phyloP scores from a whole-genome alignment of 53 echinoderm and acorn worm species.

The Astropecten irregularis region DNA sequence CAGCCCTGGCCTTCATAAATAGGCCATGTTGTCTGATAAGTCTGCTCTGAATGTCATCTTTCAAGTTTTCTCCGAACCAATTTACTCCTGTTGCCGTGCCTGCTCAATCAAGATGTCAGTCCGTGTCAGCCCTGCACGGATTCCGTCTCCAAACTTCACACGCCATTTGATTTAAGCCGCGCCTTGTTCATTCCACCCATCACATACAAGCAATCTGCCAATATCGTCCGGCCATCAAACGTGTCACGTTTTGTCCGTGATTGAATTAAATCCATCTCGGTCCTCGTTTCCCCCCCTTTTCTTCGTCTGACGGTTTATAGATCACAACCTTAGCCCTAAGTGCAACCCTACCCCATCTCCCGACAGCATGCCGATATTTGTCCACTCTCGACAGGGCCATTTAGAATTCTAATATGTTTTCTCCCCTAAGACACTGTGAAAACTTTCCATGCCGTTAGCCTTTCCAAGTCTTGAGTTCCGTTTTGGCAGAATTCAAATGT shows the following conservation, averaged over 20 bases:
- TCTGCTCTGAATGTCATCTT: too few species aligned
- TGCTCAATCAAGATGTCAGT: too few species aligned
- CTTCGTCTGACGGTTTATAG: conserved; percentile 13
- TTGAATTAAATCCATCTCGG: conserved; percentile 17
- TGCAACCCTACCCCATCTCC: conserved; percentile 34
- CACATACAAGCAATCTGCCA: background rate
- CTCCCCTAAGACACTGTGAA: background rate
- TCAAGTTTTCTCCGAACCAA: too few species aligned
- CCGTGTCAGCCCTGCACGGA: too few species aligned
- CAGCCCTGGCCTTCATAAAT: too few species aligned
- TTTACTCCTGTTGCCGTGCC: too few species aligned
- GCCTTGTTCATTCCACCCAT: too few species aligned
- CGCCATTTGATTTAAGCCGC: too few species aligned
- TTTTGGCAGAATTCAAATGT: too few species aligned
- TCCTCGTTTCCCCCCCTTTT: background rate
- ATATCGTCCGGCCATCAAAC: conserved; percentile 35
- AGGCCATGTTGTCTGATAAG: too few species aligned
- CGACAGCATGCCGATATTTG: conserved; percentile 37
- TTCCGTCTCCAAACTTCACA: too few species aligned
- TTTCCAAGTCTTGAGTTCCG: too few species aligned
- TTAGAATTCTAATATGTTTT: conserved; percentile 31
- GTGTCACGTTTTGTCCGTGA: conserved; percentile 38
- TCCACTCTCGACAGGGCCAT: background rate
- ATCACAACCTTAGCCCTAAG: background rate
- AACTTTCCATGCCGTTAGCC: background rate